Percentiles rank a stretch among this genome's conserved stretches.
Evolutionary conservation across 2,113 vertebrate genomes (phyloP).

Genomic region (Pachypanchax playfairii): DNA sequence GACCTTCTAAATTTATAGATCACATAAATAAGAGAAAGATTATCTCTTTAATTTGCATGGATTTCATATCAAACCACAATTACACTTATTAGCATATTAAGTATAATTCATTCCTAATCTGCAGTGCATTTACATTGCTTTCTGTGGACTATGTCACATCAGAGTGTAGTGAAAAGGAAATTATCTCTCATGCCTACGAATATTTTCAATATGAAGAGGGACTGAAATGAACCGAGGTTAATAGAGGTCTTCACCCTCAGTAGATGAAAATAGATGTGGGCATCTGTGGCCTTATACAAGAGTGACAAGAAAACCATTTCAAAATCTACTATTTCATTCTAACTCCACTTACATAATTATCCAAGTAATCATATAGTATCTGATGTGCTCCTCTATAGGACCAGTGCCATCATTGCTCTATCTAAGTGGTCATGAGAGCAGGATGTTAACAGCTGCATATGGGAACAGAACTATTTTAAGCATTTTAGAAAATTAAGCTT

Average conservation of each 20-base stretch:
- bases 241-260: conserved; percentile 57
- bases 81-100: conserved; percentile 65
- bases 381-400: conserved; percentile 13
- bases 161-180: conserved; percentile 30
- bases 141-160: conserved; percentile 45
- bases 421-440: conserved; percentile 4
- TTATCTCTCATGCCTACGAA: conserved; percentile 40
- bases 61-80: conserved; percentile 49
- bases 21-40: conserved; percentile 1
- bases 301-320: conserved; percentile 14
- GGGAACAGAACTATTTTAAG: conserved; percentile 27
- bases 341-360: conserved; percentile 21
- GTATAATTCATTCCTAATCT: conserved; percentile 51
- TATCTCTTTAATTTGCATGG: conserved; percentile 27
- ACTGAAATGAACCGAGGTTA: conserved; percentile 48
- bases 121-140: conserved; percentile 44
- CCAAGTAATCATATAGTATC: conserved; percentile 4
- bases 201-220: conserved; percentile 14
- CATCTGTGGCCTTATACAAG: conserved; percentile 23
- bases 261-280: conserved; percentile 30
- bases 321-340: conserved; percentile 13
- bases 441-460: conserved; percentile 5
- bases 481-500: background rate
- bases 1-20: background rate
- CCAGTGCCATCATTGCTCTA: background rate